These are phyloP conservation scores for Ostrea edulis DNA, from an alignment of 1,140 invertebrate genomes.

Conservation along the genomic window DNA sequence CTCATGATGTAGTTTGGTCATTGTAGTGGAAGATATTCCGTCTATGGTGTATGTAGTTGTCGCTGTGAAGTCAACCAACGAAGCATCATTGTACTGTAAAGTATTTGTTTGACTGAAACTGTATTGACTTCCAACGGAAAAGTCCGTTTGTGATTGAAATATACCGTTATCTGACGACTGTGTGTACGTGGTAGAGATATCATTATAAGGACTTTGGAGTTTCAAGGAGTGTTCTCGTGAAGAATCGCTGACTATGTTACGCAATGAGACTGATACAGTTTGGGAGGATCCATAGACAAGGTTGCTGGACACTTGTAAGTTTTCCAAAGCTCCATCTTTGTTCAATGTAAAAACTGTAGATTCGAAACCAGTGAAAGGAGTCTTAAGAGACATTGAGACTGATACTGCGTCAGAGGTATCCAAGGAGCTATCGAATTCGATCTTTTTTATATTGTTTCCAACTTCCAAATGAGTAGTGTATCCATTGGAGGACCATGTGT, in stretches of 20 bases:
- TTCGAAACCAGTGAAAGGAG: constrained; percentile 47
- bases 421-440: neutral
- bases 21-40: neutral
- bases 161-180: neutral
- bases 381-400: neutral
- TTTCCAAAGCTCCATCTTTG: neutral
- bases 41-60: constrained; percentile 11
- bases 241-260: neutral
- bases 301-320: neutral
- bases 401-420: constrained; percentile 5
- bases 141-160: neutral
- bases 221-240: constrained; percentile 20
- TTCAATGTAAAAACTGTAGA: neutral
- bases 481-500: neutral
- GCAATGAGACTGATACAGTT: neutral
- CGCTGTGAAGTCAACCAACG: neutral
- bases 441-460: neutral
- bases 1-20: neutral
- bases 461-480: neutral
- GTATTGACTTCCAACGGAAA: neutral
- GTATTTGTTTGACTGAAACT: neutral
- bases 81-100: neutral
- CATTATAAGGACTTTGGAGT: constrained; percentile 17
- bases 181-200: neutral
- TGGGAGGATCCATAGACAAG: neutral